Evolutionary conservation across 2,113 vertebrate genomes (phyloP), one percentile per base, ranked within the genome.

Genomic region (Thryonomys swinderianus): DNA sequence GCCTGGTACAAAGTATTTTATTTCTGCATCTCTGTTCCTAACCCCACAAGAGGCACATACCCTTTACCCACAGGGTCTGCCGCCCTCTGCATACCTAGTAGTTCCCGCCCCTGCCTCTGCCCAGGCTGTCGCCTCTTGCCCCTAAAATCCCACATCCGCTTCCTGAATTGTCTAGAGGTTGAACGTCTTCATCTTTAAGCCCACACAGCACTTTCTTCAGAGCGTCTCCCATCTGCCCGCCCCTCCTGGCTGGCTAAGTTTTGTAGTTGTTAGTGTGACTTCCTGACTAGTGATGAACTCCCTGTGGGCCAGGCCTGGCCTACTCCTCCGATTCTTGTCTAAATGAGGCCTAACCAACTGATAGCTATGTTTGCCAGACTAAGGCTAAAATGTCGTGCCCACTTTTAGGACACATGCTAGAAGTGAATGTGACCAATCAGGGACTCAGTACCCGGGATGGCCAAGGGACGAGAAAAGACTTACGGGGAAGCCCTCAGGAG

Each of bases 81-180:
- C 4, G n/a, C 62, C 48, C 32, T 80, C 30, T 21, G 40, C 25
- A 0, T 5, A 11, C 30, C 40, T 1, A 16, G 0, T 34, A 0
- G 0, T 66, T 45, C 88, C 53, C 1, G 5, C 59, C 82, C 37
- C 37, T 55, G 4, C 71, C 59, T 37, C 80, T 64, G 76, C 51
- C 7, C 23, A 2, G 4, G 79, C 86, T 45, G 11, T 7, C 25
- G 20, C 71, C 81, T 48, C 34, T 91, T 86, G 55, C 57, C 2
- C 59, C 42, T 25, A 1, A 34, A n/a, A 3, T 4, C 88, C 85
- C 91, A 86, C 37, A 51, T 85, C 97, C 73, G 45, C 89, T 80
- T 95, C 95, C 94, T 93, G 79, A 42, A 6, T 21, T 79, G 0
- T 57, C 42, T 42, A 55, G 55, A 1, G 30, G 40, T 32, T 57